Evolutionary conservation across 2,113 vertebrate genomes (phyloP), one percentile per base, ranked within the genome.

Genomic region (Chloebia gouldiae): DNA sequence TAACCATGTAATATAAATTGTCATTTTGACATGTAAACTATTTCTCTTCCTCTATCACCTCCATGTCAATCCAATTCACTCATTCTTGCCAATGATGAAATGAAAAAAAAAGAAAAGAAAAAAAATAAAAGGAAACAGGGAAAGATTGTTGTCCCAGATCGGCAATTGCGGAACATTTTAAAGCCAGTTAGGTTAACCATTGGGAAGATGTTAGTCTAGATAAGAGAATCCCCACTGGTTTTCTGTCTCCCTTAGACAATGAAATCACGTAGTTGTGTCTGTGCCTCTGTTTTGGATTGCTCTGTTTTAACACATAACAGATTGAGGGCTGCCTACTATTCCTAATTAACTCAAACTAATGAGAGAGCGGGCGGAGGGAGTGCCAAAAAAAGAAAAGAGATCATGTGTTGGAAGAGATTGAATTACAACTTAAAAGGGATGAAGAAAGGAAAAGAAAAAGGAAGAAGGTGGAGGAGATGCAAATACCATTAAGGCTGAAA

Each of bases 181-280:
- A 98, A 98, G 95, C 97, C 96, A 93, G 92, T 95, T 96, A 98
- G 94, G 97, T 96, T 97, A 97, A 97, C 96, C 97, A 98, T 94
- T 97, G 97, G 93, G 97, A 98, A 98, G 97, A 98, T 98, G 97
- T 97, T 98, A 97, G 96, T 97, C 97, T 97, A 98, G 98, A 98
- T 98, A 98, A 98, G 95, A 76, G 97, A 96, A 98, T 97, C 97
- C 98, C 98, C 97, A 98, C 98, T 98, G 98, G 77, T 96, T 97
- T 97, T 94, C 98, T 98, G 98, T 98, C 98, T 98, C 98, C 97
- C 88, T 63, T 86, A 97, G 97, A 98, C 98, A 99, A 98, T 98
- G 96, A 97, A 97, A 98, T 96, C 96, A 96, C 93, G 97, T 98
- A 98, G 97, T 97, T 98, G 72, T 94, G 98, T 98, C 98, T 99